These are phyloP conservation scores for Dusona sp. DNA, from an alignment of 2,888 invertebrate species.

Conservation along the genomic window DNA sequence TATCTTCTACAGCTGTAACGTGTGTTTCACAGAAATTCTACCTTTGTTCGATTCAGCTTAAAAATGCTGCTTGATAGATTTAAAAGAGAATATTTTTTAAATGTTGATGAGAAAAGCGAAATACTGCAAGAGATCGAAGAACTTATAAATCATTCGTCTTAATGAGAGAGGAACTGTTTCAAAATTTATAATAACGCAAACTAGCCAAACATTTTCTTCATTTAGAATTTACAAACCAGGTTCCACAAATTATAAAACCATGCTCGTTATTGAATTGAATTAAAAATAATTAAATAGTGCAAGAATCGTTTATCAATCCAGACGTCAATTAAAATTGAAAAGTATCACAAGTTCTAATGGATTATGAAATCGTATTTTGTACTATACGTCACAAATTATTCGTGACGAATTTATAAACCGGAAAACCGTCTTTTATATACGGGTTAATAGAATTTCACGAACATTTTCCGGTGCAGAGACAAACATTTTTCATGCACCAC, in stretches of 20 bases:
- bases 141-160: too few species aligned
- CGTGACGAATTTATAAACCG: conserved; percentile 55
- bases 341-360: neutral
- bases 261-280: too few species aligned
- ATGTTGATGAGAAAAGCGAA: neutral
- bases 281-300: neutral
- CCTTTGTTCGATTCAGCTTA: neutral
- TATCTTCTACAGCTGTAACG: neutral
- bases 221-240: neutral
- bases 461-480: conserved; percentile 60
- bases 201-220: neutral
- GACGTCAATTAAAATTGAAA: neutral
- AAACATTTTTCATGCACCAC: conserved; percentile 71
- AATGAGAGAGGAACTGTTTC: too few species aligned
- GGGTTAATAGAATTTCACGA: conserved; percentile 72
- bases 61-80: neutral
- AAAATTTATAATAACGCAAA: neutral
- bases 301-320: neutral
- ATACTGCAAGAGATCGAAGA: too few species aligned
- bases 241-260: neutral
- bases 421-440: conserved; percentile 54
- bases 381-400: conserved; percentile 25
- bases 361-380: conserved; percentile 1
- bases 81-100: neutral
- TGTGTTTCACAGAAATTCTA: neutral